These are phyloP conservation scores for Isichthys henryi DNA, from an alignment of 2,113 vertebrate species.

Conservation along the genomic window DNA sequence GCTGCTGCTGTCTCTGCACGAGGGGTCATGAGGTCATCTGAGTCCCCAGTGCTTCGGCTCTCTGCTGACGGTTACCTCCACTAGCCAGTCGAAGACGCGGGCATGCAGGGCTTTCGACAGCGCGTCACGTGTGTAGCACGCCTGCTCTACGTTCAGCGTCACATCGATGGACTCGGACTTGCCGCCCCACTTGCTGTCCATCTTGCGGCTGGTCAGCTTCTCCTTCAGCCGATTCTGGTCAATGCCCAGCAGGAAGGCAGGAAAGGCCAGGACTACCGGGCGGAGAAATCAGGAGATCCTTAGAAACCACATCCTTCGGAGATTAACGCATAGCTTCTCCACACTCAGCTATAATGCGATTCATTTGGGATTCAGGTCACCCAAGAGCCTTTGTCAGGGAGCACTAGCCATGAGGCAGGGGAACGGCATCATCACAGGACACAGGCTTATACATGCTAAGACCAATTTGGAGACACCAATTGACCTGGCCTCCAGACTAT, in stretches of 20 bases:
- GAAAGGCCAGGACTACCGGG: conserved; percentile 84
- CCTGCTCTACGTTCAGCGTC: conserved; percentile 93
- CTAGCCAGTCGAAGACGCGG: conserved; percentile 86
- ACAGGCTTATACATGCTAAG: neutral
- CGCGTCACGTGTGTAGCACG: conserved; percentile 88
- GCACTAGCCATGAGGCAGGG: neutral
- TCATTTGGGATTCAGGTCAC: neutral
- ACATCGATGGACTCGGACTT: conserved; percentile 87
- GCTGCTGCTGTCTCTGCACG: neutral
- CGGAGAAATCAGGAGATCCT: neutral
- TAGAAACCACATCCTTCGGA: neutral
- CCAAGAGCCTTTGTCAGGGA: neutral
- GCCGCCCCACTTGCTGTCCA: conserved; percentile 97
- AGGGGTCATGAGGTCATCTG: neutral
- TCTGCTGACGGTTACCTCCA: conserved; percentile 68
- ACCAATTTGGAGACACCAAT: neutral
- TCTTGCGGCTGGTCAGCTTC: conserved; percentile 92
- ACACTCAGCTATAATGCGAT: neutral
- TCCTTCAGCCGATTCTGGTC: conserved; percentile 85
- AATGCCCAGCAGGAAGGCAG: conserved; percentile 89
- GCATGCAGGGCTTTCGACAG: conserved; percentile 91
- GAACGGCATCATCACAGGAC: neutral
- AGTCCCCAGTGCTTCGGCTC: neutral
- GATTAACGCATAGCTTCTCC: neutral
- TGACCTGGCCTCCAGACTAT: neutral